Conservation (phyloP, 35 echinoderm and acorn worm species). For the Lytechinus variegatus region DNA sequence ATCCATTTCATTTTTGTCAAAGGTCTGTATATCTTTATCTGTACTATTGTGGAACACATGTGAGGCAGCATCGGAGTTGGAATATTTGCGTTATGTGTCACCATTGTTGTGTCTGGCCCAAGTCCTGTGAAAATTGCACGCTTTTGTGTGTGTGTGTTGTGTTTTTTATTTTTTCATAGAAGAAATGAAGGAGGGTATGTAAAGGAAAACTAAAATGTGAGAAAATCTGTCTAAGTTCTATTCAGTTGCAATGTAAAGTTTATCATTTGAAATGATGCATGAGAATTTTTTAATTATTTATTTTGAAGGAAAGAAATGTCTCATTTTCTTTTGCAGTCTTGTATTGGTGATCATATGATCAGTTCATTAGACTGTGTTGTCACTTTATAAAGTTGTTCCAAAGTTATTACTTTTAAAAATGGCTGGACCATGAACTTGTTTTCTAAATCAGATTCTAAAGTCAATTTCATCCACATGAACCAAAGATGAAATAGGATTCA, state of each 20-base stretch:
- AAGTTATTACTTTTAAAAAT: no score
- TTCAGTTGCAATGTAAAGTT: neutral
- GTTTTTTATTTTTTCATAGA: neutral
- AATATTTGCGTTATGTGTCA: neutral
- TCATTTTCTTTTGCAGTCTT: no score
- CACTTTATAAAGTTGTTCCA: no score
- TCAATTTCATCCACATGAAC: no score
- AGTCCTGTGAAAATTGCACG: neutral
- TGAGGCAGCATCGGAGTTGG: neutral
- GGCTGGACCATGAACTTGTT: no score
- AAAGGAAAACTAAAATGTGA: neutral
- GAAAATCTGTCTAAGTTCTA: neutral
- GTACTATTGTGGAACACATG: neutral
- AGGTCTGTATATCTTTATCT: neutral
- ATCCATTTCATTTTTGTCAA: neutral
- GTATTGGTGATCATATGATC: no score
- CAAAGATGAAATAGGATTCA: no score
- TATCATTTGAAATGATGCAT: neutral
- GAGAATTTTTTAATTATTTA: neutral
- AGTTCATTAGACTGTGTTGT: no score
- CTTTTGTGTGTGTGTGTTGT: neutral
- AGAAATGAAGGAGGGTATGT: neutral
- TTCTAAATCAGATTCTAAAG: no score
- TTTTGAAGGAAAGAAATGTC: neutral
- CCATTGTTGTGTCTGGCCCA: neutral